A percentile compares a stretch with the other conserved stretches of the same genome.
These are phyloP conservation scores for Gambelia wislizenii DNA, from an alignment of 2,797 vertebrate genomes.

Conservation along the genomic window DNA sequence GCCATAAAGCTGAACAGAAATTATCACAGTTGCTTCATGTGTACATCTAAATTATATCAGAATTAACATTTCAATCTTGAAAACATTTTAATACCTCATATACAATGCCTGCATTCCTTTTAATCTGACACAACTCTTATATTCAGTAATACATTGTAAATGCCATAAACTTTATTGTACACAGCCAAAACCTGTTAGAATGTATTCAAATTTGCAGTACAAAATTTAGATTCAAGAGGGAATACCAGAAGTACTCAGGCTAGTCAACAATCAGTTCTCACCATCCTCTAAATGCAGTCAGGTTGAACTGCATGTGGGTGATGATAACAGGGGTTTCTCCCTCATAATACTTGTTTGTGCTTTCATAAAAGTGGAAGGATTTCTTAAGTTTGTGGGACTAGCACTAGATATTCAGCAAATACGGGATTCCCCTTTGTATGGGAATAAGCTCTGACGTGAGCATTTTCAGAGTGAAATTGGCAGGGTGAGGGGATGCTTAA, in stretches of 20 bases:
- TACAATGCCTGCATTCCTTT: background rate
- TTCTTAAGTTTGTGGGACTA: background rate
- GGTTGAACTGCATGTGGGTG: background rate
- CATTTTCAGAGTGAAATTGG: background rate
- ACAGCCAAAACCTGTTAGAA: background rate
- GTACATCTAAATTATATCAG: conserved; percentile 21
- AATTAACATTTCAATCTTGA: accelerated
- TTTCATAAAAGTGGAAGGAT: background rate
- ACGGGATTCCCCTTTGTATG: background rate
- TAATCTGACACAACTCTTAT: background rate
- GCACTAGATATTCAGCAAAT: too few species aligned
- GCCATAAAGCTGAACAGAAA: background rate
- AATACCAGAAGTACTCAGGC: too few species aligned
- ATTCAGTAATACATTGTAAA: background rate
- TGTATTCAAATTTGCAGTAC: background rate
- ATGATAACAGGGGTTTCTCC: too few species aligned
- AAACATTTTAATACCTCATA: background rate
- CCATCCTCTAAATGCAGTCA: background rate
- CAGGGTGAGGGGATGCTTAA: background rate
- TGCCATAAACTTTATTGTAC: too few species aligned
- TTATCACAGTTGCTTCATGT: background rate
- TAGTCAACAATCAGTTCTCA: too few species aligned
- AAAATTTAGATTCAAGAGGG: too few species aligned
- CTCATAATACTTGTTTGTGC: background rate
- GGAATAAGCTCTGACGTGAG: background rate